These are phyloP conservation scores for Varecia variegata DNA, from an alignment of 2,797 vertebrate genomes.

Conservation along the genomic window DNA sequence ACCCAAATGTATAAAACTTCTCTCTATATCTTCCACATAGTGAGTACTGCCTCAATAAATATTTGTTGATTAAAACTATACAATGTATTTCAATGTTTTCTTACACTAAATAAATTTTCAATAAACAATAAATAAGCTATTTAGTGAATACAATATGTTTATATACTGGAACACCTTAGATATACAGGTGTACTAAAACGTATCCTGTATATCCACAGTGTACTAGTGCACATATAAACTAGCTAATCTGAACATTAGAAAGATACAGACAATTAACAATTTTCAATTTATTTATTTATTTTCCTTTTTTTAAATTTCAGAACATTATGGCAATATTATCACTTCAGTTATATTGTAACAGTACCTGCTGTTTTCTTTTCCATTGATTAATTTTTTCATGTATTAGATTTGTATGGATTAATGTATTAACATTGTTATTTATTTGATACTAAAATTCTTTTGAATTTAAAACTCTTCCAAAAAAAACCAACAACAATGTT, in stretches of 20 bases:
- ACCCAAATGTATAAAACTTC: neutral
- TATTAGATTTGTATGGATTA: too few species aligned
- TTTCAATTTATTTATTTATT: neutral
- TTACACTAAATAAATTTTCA: neutral
- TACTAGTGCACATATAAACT: neutral
- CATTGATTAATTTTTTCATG: too few species aligned
- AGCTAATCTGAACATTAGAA: neutral
- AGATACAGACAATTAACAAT: neutral
- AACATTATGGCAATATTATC: too few species aligned
- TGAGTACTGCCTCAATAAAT: neutral
- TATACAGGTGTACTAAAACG: neutral
- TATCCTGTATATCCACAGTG: neutral
- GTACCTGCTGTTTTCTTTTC: too few species aligned
- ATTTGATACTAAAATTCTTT: too few species aligned
- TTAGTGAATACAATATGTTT: neutral
- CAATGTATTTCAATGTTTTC: neutral
- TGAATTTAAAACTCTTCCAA: too few species aligned
- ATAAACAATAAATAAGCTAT: neutral
- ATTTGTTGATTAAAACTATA: neutral
- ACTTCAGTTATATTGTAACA: too few species aligned
- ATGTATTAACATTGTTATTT: too few species aligned
- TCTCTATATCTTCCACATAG: neutral
- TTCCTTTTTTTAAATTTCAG: too few species aligned
- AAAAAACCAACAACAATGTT: too few species aligned
- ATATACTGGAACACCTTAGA: neutral